phyloP scores from a whole-genome alignment of 2,888 invertebrate species.

The Archaeoteleia sp. region DNA sequence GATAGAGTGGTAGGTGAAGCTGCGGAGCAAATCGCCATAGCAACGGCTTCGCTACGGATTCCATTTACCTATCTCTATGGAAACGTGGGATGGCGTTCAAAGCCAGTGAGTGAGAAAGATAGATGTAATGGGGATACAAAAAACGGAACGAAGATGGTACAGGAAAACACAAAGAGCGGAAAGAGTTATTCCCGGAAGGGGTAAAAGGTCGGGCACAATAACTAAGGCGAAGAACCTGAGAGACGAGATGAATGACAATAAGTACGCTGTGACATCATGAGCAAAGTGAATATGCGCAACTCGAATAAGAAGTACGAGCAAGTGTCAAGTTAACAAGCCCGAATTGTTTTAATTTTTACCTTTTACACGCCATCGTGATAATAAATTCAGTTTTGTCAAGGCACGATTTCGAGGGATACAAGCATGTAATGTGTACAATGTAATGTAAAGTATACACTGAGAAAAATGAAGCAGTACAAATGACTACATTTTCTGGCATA shows the following conservation, averaged over 20 bases:
- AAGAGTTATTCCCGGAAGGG: constrained; percentile 45
- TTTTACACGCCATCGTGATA: no score
- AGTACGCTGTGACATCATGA: not conserved
- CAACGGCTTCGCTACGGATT: constrained; percentile 74
- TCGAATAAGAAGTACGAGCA: no score
- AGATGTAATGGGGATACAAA: constrained; percentile 48
- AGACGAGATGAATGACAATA: constrained; percentile 16
- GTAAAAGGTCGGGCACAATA: constrained; percentile 63
- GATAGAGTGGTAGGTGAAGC: constrained; percentile 48
- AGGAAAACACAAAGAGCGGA: constrained; percentile 44
- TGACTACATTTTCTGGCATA: no score
- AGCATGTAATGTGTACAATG: no score
- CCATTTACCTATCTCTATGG: constrained; percentile 75
- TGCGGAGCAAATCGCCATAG: constrained; percentile 71
- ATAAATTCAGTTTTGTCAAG: no score
- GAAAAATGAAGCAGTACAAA: no score
- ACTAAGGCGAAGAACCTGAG: constrained; percentile 43
- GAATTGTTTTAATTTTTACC: no score
- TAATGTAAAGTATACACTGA: no score
- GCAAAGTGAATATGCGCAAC: constrained; percentile 17
- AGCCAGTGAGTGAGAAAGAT: constrained; percentile 60
- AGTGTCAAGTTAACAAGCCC: no score
- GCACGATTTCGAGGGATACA: no score
- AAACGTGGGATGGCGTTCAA: constrained; percentile 73
- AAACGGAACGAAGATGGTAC: constrained; percentile 29